These are phyloP conservation scores for Parnassius smintheus DNA, from an alignment of 2,888 invertebrate species.

Conservation along the genomic window DNA sequence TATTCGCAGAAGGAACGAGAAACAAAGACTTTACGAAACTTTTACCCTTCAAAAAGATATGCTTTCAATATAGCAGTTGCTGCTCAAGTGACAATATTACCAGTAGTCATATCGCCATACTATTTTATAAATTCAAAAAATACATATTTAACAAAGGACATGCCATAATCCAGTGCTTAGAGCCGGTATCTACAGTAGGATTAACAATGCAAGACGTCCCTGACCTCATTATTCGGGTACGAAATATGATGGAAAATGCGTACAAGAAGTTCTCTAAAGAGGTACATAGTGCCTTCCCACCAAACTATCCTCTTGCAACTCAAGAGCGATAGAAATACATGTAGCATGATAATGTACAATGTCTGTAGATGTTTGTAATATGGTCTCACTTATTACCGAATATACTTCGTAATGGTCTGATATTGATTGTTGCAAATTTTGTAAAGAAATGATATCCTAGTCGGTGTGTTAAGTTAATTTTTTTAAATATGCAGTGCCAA, in stretches of 20 bases:
- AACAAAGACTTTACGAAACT: constrained; percentile 79
- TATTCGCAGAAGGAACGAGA: constrained; percentile 89
- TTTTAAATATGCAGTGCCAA: no score
- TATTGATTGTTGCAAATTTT: no score
- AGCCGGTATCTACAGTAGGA: constrained; percentile 75
- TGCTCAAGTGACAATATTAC: constrained; percentile 85
- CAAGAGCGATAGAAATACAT: constrained; percentile 43
- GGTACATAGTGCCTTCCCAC: constrained; percentile 66
- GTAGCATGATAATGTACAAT: neutral
- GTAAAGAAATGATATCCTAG: no score
- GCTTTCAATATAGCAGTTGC: constrained; percentile 88
- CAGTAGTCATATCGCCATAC: constrained; percentile 86
- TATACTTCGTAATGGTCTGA: constrained; percentile 6
- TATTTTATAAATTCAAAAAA: constrained; percentile 78
- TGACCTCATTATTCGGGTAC: constrained; percentile 69
- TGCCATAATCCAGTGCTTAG: constrained; percentile 76
- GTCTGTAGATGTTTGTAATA: no score
- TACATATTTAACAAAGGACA: constrained; percentile 79
- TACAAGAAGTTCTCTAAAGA: constrained; percentile 77
- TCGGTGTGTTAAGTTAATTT: no score
- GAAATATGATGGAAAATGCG: constrained; percentile 71
- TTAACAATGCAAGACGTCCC: constrained; percentile 75
- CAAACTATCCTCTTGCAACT: constrained; percentile 73
- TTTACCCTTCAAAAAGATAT: constrained; percentile 87
- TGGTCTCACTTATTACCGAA: neutral